These are phyloP conservation scores for Botia kubotai DNA, from an alignment of 2,797 vertebrate genomes.

Conservation along the genomic window DNA sequence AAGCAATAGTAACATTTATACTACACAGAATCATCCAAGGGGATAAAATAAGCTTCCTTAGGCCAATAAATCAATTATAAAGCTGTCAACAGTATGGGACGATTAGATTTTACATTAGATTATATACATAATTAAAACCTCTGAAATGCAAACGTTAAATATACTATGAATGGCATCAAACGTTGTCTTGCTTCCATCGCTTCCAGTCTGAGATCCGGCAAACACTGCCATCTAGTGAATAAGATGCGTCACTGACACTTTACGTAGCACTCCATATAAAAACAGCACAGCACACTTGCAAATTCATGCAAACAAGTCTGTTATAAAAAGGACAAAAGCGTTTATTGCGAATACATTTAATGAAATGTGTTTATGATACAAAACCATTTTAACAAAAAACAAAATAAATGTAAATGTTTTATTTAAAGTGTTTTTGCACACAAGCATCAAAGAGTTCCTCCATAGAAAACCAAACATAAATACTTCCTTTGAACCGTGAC, in stretches of 20 bases:
- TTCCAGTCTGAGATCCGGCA: neutral
- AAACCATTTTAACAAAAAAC: slow-evolving; percentile 74
- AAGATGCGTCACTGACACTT: neutral
- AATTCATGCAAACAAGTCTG: neutral
- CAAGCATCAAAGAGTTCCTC: slow-evolving; percentile 70
- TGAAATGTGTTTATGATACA: slow-evolving; percentile 73
- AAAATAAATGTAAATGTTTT: slow-evolving; percentile 79
- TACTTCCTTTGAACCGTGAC: slow-evolving; percentile 66
- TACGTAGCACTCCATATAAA: neutral
- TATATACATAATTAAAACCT: neutral
- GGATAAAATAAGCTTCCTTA: neutral
- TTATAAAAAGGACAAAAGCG: slow-evolving; percentile 23
- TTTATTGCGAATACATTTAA: slow-evolving; percentile 78
- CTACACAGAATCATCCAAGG: neutral
- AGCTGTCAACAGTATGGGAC: neutral
- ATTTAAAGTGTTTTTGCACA: slow-evolving; percentile 74
- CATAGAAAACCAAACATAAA: slow-evolving; percentile 66
- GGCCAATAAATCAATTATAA: neutral
- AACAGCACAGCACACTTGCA: neutral
- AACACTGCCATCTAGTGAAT: slow-evolving; percentile 39
- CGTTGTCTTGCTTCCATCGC: neutral
- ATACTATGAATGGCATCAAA: neutral
- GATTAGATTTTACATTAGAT: neutral
- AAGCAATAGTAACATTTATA: neutral
- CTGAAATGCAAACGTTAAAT: neutral